Evolutionary conservation across 2,888 invertebrate species (phyloP), one percentile per base, ranked within the genome.

Genomic region (Caenorhabditis parvicauda): DNA sequence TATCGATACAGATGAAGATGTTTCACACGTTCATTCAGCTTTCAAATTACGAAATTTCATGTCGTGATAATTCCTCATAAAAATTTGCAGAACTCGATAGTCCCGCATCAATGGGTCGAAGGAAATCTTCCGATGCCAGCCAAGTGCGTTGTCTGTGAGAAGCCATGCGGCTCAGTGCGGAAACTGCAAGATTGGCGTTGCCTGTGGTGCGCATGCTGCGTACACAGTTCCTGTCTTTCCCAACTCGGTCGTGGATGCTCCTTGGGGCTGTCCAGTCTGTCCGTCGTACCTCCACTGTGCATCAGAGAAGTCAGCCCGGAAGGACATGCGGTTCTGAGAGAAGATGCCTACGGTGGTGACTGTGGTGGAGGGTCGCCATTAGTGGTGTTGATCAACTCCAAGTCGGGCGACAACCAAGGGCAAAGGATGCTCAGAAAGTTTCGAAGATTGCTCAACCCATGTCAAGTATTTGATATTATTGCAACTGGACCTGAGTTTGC

Each of bases 101-200:
- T 94, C 91, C 93, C 93, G 14, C 95, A 96, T 84, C 95, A 96
- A 81, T 96, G 95, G 95, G 87, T 95, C 86, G 94, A 94, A 83
- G 94, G 95, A 38, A 95, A 95, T 84, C 85, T 95, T 68, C 92
- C 94, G 3, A 93, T 94, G 54, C 90, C 92, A 54, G 89, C 93
- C 60, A 90, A 91, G 83, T 96, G 95, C 83, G 87, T 87, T 67
- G 87, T 91, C 61, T 96, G 95, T 84, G 93, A 93, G 81, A 92
- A 92, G 84, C 93, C 91, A 7, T 95, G 95, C 84, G 95, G 95
- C 56, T 94, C 93, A 56, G 94, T 95, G 53, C 48, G 69, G 25
- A 70, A 67, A 24, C 56, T 72, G 70, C 93, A 94, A 86, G 95
- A 95, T 84, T 94, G 91, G 89, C 87, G 93, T 70, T 96, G 95